Conservation (phyloP, 2,113 vertebrate genomes). For the Aramus guarauna region DNA sequence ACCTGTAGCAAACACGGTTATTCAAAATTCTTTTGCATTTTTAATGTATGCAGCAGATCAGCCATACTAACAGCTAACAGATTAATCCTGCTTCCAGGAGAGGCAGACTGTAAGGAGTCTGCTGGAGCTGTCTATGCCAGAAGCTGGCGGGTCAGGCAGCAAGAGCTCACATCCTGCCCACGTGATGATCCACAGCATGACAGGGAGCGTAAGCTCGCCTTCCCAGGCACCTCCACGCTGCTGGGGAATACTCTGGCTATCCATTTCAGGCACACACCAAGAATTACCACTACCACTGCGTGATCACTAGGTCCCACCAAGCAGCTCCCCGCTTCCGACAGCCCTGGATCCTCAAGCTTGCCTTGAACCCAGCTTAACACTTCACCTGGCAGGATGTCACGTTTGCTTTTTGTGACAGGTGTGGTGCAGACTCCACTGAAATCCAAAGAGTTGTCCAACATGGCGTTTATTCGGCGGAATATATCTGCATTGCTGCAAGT, state of each 20-base stretch:
- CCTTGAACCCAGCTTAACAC: background rate
- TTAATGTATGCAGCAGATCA: background rate
- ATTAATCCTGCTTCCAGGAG: background rate
- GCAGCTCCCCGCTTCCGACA: background rate
- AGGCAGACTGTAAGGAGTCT: background rate
- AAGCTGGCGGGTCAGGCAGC: background rate
- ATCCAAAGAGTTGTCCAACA: conserved; percentile 94
- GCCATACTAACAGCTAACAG: rapidly evolving
- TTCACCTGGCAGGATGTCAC: conserved; percentile 83
- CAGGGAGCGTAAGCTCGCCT: background rate
- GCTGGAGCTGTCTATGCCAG: background rate
- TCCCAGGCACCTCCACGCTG: background rate
- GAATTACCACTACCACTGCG: background rate
- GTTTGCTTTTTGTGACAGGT: conserved; percentile 79
- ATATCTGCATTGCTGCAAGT: conserved; percentile 94
- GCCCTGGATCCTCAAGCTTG: background rate
- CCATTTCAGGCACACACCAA: background rate
- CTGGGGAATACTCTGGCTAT: background rate
- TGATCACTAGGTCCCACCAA: background rate
- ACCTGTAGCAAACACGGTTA: background rate
- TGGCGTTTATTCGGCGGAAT: conserved; percentile 95
- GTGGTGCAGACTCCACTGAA: conserved; percentile 94
- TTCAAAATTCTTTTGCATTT: background rate
- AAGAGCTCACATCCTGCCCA: background rate
- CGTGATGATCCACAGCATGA: background rate